These are phyloP conservation scores for Margarornis squamiger DNA, from an alignment of 2,797 vertebrate genomes.

Conservation along the genomic window DNA sequence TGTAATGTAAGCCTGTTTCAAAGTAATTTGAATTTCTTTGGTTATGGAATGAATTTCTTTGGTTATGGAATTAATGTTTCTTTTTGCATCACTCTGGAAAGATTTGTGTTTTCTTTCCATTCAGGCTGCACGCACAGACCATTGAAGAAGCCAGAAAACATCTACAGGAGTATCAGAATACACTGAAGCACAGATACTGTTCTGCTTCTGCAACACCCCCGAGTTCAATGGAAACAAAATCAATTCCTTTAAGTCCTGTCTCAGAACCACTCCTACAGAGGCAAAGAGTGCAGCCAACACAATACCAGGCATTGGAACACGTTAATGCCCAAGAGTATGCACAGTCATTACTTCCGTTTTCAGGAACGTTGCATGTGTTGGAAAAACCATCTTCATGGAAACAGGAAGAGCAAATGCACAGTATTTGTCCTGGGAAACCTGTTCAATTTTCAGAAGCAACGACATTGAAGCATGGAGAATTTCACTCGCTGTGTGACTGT, in stretches of 20 bases:
- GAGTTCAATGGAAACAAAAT: neutral
- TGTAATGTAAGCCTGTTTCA: neutral
- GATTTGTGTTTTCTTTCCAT: neutral
- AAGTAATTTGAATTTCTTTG: neutral
- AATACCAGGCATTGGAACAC: neutral
- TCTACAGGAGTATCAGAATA: slow-evolving; percentile 86
- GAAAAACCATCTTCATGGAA: neutral
- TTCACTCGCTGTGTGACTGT: neutral
- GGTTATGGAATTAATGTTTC: neutral
- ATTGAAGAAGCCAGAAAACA: slow-evolving; percentile 80
- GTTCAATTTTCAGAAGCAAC: neutral
- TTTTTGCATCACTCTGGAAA: neutral
- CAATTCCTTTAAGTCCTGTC: neutral
- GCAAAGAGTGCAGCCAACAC: neutral
- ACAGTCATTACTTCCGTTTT: fast-evolving
- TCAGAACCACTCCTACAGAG: neutral
- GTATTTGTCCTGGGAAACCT: neutral
- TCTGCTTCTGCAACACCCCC: neutral
- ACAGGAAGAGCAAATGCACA: neutral
- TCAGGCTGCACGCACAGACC: slow-evolving; percentile 83
- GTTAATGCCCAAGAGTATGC: neutral
- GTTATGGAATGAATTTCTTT: neutral
- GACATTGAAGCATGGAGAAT: neutral
- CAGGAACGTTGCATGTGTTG: neutral
- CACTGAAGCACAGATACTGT: slow-evolving; percentile 76